A percentile compares a stretch with the other conserved stretches of the same genome.
phyloP scores from a whole-genome alignment of 2,797 vertebrate species.

The Hypotaenidia philippensis region DNA sequence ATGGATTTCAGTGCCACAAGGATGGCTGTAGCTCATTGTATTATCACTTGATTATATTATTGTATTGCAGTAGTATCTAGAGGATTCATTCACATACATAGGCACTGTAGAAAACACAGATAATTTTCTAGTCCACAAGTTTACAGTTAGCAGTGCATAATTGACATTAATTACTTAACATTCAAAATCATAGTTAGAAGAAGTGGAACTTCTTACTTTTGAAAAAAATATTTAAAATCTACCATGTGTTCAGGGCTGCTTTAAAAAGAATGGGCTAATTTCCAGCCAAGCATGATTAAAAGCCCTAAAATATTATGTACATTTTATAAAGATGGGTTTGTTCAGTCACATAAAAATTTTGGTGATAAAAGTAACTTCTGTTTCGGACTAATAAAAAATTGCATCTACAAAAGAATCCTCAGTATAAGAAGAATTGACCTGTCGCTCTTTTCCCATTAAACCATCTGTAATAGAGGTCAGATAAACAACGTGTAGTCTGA shows the following conservation, averaged over 20 bases:
- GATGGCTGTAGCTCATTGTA: neutral
- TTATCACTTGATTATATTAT: neutral
- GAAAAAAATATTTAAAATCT: neutral
- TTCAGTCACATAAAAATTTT: neutral
- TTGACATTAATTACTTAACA: neutral
- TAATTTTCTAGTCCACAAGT: neutral
- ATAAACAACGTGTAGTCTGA: neutral
- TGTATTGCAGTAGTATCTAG: neutral
- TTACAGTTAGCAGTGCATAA: neutral
- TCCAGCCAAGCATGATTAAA: neutral
- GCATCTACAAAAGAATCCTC: neutral
- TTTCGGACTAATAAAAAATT: neutral
- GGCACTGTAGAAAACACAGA: neutral
- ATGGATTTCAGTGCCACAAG: neutral
- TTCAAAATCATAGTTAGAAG: neutral
- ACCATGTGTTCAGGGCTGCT: neutral
- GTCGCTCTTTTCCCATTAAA: neutral
- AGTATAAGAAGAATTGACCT: neutral
- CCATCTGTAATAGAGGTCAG: neutral
- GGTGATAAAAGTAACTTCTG: neutral
- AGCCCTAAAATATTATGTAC: neutral
- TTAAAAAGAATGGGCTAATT: neutral
- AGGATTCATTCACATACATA: neutral
- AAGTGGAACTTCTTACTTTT: neutral
- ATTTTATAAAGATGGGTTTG: neutral